Evolutionary conservation across 2,797 vertebrate species (phyloP), one percentile per base, ranked within the genome.

Genomic region (Melanotaenia maccullochi): DNA sequence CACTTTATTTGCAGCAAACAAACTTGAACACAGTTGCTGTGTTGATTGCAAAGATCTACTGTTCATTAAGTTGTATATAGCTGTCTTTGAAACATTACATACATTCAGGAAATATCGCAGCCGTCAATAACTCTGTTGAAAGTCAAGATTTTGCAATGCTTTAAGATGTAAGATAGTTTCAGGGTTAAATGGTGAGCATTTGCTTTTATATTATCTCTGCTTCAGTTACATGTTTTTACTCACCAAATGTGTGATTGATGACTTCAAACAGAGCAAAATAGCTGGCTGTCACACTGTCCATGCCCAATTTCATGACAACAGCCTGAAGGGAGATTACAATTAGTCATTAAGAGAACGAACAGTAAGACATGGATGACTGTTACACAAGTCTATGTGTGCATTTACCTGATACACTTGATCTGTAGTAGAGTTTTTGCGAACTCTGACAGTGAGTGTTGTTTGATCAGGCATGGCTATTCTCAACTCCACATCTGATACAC

Each of bases 191-290:
- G 33, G 30, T 1, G 33, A 32, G 9, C 28, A 25, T 35, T 9
- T 35, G 4, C n/a, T n/a, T 7, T 13, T 25, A 30, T 14, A 22
- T 60, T 54, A 33, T 11, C 47, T 1, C 38, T 36, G 56, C 3
- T n/a, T 63, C 18, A 57, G 5, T 55, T 33, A 4, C 1, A 20
- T 8, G 28, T 32, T 64, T 20, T 73, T 59, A 84, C 97, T 96
- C 91, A 99, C 97, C 96, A 2, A 99, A 99, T 70, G 96, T 97
- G 93, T 99, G 97, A 86, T 97, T 98, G 90, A 99, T 98, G 87
- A 99, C 98, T 90, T 99, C 98, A 85, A 99, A 99, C 82, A 99
- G 93, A 78, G 98, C 97, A 73, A 99, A 99, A 92, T 98, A 99
- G 92, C 98, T 99, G 66, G 97, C 96, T 0, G 96, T 98, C n/a